These are phyloP conservation scores for Trisateles emortualis DNA, from an alignment of 2,888 invertebrate species.

Conservation along the genomic window DNA sequence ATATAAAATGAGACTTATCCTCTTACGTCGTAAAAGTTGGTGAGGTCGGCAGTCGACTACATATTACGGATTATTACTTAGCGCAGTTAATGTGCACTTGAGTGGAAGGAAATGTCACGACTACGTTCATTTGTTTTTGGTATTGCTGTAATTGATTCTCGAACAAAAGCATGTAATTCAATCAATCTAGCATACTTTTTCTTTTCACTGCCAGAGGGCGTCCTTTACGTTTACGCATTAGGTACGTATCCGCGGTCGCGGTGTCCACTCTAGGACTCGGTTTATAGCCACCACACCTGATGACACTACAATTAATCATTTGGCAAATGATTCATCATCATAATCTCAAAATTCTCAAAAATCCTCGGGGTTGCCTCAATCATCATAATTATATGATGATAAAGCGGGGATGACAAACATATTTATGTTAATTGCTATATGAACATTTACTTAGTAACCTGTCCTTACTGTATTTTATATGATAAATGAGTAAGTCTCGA, in stretches of 20 bases:
- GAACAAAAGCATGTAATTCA: too few relatives aligned
- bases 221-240: too few relatives aligned
- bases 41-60: background rate
- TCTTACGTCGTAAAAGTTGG: constrained; percentile 1
- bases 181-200: too few relatives aligned
- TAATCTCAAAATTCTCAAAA: too few relatives aligned
- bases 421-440: constrained; percentile 2
- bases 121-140: background rate
- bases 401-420: background rate
- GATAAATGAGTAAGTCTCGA: constrained; percentile 36
- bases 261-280: too few relatives aligned
- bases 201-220: too few relatives aligned
- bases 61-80: constrained; percentile 6
- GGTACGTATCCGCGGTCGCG: too few relatives aligned
- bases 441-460: constrained; percentile 5
- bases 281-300: too few relatives aligned
- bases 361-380: too few relatives aligned
- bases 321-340: too few relatives aligned
- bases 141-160: background rate
- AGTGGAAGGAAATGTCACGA: background rate
- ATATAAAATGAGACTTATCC: background rate
- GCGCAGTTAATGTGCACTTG: background rate
- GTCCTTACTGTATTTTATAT: constrained; percentile 23
- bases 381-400: background rate
- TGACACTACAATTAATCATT: too few relatives aligned